These are phyloP conservation scores for Kryptolebias ocellatus DNA, from an alignment of 2,797 vertebrate species.

Conservation along the genomic window DNA sequence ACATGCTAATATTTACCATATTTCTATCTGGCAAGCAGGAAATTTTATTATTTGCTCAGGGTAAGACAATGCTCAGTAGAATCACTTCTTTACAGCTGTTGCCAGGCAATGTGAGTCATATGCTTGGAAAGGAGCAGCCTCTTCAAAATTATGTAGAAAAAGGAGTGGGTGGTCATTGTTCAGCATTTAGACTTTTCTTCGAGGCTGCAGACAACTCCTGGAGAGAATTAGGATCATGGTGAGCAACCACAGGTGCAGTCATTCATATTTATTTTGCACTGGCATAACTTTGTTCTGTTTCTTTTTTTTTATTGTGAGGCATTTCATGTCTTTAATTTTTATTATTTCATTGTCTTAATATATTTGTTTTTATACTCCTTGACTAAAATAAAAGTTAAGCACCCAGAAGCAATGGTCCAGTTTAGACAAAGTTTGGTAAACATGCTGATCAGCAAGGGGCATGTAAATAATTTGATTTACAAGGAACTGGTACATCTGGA, in stretches of 20 bases:
- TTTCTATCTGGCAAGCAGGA: conserved; percentile 36
- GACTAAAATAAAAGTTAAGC: too few relatives aligned
- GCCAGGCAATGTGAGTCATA: conserved; percentile 38
- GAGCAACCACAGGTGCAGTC: conserved; percentile 1
- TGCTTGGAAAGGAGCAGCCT: conserved; percentile 40
- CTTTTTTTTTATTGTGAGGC: neutral
- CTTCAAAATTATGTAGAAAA: conserved; percentile 46
- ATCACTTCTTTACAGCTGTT: conserved; percentile 57
- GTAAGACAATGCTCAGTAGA: conserved; percentile 23
- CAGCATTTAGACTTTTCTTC: conserved; percentile 34
- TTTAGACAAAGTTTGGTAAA: too few relatives aligned
- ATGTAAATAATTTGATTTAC: too few relatives aligned
- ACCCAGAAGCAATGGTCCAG: too few relatives aligned
- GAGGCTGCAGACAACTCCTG: conserved; percentile 44
- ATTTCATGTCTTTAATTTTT: neutral
- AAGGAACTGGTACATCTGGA: too few relatives aligned
- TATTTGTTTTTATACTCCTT: too few relatives aligned
- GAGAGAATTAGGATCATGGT: neutral
- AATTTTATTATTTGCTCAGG: conserved; percentile 33
- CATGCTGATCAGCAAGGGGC: too few relatives aligned
- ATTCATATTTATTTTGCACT: conserved; percentile 16
- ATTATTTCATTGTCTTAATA: neutral
- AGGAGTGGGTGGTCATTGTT: conserved; percentile 47
- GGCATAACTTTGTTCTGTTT: conserved; percentile 1
- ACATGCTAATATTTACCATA: conserved; percentile 2